A percentile compares a stretch with the other conserved stretches of the same genome.
phyloP scores from a whole-genome alignment of 1,140 invertebrate species.

The Arctopsyche grandis region DNA sequence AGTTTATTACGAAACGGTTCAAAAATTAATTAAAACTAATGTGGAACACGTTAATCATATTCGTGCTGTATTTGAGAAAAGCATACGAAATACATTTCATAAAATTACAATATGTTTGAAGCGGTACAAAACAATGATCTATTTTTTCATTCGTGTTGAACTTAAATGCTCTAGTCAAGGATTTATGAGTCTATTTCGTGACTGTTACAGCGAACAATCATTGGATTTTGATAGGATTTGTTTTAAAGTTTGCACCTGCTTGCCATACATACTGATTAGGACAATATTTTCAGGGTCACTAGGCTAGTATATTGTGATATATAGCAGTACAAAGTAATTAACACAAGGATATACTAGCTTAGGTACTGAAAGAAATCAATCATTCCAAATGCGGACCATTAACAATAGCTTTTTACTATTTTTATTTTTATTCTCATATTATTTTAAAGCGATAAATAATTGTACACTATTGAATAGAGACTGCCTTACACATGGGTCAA shows the following conservation, averaged over 20 bases:
- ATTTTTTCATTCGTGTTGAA: no score
- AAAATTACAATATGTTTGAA: no score
- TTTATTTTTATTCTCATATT: no score
- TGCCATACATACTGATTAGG: neutral
- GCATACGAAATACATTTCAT: no score
- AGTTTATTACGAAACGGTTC: neutral
- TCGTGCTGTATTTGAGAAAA: neutral
- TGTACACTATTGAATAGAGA: no score
- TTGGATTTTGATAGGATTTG: neutral
- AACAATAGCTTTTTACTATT: no score
- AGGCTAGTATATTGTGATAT: neutral
- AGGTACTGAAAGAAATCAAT: neutral
- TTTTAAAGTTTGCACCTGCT: neutral
- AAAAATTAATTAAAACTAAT: slow-evolving; percentile 10
- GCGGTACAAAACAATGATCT: no score
- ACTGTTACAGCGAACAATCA: neutral
- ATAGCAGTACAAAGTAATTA: slow-evolving; percentile 9
- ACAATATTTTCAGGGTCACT: neutral
- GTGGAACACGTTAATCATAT: neutral
- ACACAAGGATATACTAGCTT: neutral
- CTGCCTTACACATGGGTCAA: no score
- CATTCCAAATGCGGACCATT: neutral
- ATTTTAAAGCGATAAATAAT: no score
- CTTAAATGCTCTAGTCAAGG: neutral
- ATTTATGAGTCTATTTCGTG: neutral